These are phyloP conservation scores for Nomada ruficornis DNA, from an alignment of 2,888 invertebrate species.

Conservation along the genomic window DNA sequence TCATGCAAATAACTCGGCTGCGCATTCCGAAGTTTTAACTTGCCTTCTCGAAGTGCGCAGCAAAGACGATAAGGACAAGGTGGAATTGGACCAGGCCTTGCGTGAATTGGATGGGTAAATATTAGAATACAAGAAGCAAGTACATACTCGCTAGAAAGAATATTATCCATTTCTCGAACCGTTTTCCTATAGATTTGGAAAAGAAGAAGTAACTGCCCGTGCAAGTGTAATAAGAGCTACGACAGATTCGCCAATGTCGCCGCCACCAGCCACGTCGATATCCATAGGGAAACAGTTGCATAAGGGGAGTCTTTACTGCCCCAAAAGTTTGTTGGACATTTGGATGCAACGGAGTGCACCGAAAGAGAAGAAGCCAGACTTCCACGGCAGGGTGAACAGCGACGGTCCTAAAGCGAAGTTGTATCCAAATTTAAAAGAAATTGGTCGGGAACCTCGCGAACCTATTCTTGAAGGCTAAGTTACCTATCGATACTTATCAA, in stretches of 20 bases:
- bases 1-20: conserved; percentile 87
- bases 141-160: neutral
- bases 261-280: conserved; percentile 86
- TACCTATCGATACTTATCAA: neutral
- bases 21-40: conserved; percentile 91
- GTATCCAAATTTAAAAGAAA: conserved; percentile 89
- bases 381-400: conserved; percentile 86
- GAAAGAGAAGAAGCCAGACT: conserved; percentile 86
- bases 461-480: conserved; percentile 78
- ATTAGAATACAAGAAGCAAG: neutral
- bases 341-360: conserved; percentile 87
- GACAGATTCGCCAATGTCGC: conserved; percentile 94
- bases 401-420: conserved; percentile 88
- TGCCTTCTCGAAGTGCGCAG: conserved; percentile 91
- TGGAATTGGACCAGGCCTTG: conserved; percentile 87
- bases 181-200: conserved; percentile 74
- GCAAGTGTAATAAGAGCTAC: conserved; percentile 89
- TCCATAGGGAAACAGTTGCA: conserved; percentile 79
- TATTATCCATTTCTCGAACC: neutral
- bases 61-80: conserved; percentile 86
- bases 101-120: conserved; percentile 86
- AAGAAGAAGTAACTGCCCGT: conserved; percentile 83
- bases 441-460: conserved; percentile 84
- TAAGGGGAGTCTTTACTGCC: conserved; percentile 80
- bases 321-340: conserved; percentile 87